Evolutionary conservation across 2,113 vertebrate species (phyloP).

Genomic region (Esox niger): DNA sequence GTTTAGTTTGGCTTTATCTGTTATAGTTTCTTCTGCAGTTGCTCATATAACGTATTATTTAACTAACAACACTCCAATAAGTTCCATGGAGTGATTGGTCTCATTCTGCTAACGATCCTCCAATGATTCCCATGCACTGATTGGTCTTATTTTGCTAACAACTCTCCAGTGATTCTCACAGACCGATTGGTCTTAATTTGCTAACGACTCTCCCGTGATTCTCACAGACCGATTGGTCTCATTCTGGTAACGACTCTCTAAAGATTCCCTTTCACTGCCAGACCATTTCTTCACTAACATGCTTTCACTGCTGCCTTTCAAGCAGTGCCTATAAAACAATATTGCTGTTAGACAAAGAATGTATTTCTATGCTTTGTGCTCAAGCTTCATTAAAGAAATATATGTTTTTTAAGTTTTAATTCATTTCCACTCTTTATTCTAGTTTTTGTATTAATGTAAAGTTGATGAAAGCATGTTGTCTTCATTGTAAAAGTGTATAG

Average conservation of each 20-base stretch:
- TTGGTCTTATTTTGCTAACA: neutral
- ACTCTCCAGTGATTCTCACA: neutral
- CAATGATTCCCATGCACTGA: too few species aligned
- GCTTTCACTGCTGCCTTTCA: neutral
- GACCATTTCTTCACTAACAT: neutral
- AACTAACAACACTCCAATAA: too few species aligned
- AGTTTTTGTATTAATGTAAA: conserved; percentile 64
- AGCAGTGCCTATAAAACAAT: neutral
- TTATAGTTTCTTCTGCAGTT: neutral
- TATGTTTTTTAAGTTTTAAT: neutral
- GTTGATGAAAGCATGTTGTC: conserved; percentile 52
- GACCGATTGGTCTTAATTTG: too few species aligned
- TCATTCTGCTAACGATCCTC: neutral
- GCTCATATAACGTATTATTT: neutral
- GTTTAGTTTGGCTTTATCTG: neutral
- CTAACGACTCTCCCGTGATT: too few species aligned
- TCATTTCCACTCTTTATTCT: conserved; percentile 36
- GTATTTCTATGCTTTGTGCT: neutral
- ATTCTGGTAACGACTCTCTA: neutral
- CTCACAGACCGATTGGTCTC: neutral
- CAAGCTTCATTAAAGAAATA: neutral
- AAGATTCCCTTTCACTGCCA: neutral
- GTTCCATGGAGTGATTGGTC: neutral
- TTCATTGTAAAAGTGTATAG: conserved; percentile 60
- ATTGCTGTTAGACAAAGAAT: neutral